Base-by-base conservation (phyloP, 92 coral and sea anemone species). In the Micromussa lordhowensis region DNA sequence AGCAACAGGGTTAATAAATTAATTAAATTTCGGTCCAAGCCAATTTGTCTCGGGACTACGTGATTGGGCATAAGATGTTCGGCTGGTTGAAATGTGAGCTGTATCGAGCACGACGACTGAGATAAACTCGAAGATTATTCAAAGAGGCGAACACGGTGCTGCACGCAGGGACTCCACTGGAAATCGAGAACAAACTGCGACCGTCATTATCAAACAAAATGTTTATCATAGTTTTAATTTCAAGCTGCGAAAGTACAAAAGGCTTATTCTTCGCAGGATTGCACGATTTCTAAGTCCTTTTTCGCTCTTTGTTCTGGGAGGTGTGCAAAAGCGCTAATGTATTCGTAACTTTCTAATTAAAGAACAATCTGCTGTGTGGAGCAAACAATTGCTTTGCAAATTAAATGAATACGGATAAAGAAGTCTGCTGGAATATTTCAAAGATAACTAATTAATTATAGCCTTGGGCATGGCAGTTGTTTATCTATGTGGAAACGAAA, bases 311-410 rank as follows among this genome's bases (percentile, higher is more conserved):
- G 90, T 93, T 82, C 40, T 57, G 36, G 82, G 91, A 87, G 88
- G 94, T 87, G 91, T 93, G 90, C 80, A 84, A 82, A 73, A n/a
- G 51, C 87, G 59, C 86, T 94, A 91, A 94, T 95, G 91, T 86
- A 93, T 93, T 92, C 98, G 77, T 92, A 91, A 86, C 91, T 82
- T 83, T 86, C 96, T 95, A 95, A 95, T 95, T 95, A 95, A 88
- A 69, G 94, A 94, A 95, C 98, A 95, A 95, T 95, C 96, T 92
- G 92, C 85, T 85, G 92, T 91, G 89, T 89, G 91, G 76, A 21
- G 66, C 77, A 78, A 81, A 95, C 98, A 95, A 95, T 94, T 75
- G 98, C 95, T 90, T 95, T 94, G 94, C 84, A 93, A 95, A 95
- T 95, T 93, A 92, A 90, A 90, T 93, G 98, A 95, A 95, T 94